These are phyloP conservation scores for Otus sunia DNA, from an alignment of 2,113 vertebrate species.

Conservation along the genomic window DNA sequence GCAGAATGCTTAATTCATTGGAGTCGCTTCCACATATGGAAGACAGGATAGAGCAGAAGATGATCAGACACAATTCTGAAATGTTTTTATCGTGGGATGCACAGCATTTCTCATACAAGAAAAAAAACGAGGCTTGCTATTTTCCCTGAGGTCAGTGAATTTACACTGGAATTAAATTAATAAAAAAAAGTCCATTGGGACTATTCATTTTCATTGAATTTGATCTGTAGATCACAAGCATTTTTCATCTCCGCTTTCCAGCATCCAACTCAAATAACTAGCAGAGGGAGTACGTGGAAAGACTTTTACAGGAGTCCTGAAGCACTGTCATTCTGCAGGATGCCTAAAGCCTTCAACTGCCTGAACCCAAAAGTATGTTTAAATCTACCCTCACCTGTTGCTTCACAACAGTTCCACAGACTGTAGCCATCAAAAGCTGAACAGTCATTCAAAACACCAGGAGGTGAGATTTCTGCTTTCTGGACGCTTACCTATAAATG, in stretches of 20 bases:
- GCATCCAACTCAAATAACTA: neutral
- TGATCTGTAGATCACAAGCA: neutral
- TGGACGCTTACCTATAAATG: rapidly evolving
- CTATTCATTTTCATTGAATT: neutral
- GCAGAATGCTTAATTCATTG: neutral
- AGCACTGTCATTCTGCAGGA: neutral
- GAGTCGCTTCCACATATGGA: neutral
- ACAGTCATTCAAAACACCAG: neutral
- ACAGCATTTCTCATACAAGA: neutral
- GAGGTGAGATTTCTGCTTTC: neutral
- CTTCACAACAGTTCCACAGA: neutral
- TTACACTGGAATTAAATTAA: neutral
- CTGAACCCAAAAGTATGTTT: rapidly evolving
- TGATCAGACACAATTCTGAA: neutral
- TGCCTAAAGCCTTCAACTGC: neutral
- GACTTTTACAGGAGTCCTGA: neutral
- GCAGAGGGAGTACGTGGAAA: neutral
- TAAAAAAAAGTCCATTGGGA: neutral
- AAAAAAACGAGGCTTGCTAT: neutral
- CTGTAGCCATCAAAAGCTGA: neutral
- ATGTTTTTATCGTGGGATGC: neutral
- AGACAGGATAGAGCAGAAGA: neutral
- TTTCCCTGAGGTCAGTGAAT: neutral
- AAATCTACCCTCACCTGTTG: neutral
- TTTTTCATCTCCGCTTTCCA: neutral